phyloP scores from a whole-genome alignment of 30 jellyfish, hydroid and myxozoan genomes.

The Chrysaora quinquecirrha region DNA sequence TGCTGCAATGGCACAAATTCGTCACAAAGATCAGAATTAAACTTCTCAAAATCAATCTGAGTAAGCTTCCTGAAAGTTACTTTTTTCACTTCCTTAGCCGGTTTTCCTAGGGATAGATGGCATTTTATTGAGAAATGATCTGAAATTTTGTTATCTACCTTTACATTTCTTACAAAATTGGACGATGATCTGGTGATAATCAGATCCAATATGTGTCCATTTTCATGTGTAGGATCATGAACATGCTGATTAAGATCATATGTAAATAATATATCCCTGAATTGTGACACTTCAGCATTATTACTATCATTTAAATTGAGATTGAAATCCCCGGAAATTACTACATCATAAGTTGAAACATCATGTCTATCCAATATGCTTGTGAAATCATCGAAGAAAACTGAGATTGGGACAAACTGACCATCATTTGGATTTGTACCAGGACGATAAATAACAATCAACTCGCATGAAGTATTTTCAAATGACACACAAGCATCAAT shows the following conservation, averaged over 20 bases:
- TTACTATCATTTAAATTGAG: conserved; percentile 26
- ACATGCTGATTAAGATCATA: no score
- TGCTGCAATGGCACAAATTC: not conserved
- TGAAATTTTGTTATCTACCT: conserved; percentile 33
- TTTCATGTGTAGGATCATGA: conserved; percentile 51
- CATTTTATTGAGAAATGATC: conserved; percentile 50
- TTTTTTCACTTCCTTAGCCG: conserved; percentile 12
- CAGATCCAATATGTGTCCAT: conserved; percentile 47
- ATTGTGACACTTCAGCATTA: conserved; percentile 42
- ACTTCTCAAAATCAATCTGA: conserved; percentile 44
- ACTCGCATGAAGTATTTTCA: not conserved
- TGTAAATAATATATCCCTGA: conserved; percentile 16
- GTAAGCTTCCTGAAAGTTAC: conserved; percentile 58
- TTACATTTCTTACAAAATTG: conserved; percentile 5
- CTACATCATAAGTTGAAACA: conserved; percentile 31
- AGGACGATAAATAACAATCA: not conserved
- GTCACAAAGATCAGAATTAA: conserved; percentile 23
- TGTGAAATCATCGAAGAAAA: no score
- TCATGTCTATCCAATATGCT: no score
- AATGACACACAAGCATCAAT: conserved; percentile 11
- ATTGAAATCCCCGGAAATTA: conserved; percentile 54
- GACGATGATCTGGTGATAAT: conserved; percentile 55
- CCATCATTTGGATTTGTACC: conserved; percentile 15
- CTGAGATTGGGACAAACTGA: conserved; percentile 8
- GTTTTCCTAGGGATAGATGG: conserved; percentile 33